Evolutionary conservation across 2,888 invertebrate species (phyloP).

Genomic region (Pogonocherus hispidulus): DNA sequence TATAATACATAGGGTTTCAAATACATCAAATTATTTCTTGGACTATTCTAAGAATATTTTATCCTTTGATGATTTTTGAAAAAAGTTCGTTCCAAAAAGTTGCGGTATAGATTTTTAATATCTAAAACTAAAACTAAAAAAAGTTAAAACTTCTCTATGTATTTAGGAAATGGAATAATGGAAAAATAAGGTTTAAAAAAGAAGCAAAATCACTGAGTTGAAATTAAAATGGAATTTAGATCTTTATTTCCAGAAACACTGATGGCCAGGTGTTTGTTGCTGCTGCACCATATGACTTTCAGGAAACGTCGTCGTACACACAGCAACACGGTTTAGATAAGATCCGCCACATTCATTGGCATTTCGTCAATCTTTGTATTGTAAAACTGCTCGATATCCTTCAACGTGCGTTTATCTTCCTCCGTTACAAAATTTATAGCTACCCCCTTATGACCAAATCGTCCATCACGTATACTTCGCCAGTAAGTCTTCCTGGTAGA

Average conservation of each 20-base stretch:
- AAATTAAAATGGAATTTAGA: slow-evolving; percentile 64
- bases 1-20: too few relatives aligned
- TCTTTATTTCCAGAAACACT: slow-evolving; percentile 64
- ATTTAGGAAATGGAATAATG: slow-evolving; percentile 44
- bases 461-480: slow-evolving; percentile 98
- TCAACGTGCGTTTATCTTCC: slow-evolving; percentile 93
- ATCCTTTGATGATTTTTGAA: too few relatives aligned
- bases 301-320: slow-evolving; percentile 69
- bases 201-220: slow-evolving; percentile 61
- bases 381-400: slow-evolving; percentile 99
- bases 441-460: slow-evolving; percentile 99
- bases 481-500: too few relatives aligned
- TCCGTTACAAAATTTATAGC: slow-evolving; percentile 99
- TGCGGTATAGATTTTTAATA: too few relatives aligned
- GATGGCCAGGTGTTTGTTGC: slow-evolving; percentile 56
- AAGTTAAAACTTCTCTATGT: slow-evolving; percentile 41
- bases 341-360: slow-evolving; percentile 99
- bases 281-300: slow-evolving; percentile 69
- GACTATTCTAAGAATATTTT: too few relatives aligned
- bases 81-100: too few relatives aligned
- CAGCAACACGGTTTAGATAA: slow-evolving; percentile 82
- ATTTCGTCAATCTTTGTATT: slow-evolving; percentile 99
- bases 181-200: slow-evolving; percentile 46
- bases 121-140: slow-evolving; percentile 39
- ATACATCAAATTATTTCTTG: too few relatives aligned